A percentile compares a stretch with the other conserved stretches of the same genome.
Evolutionary conservation across 2,888 invertebrate genomes (phyloP).

Genomic region (Gonocerus acuteangulatus): DNA sequence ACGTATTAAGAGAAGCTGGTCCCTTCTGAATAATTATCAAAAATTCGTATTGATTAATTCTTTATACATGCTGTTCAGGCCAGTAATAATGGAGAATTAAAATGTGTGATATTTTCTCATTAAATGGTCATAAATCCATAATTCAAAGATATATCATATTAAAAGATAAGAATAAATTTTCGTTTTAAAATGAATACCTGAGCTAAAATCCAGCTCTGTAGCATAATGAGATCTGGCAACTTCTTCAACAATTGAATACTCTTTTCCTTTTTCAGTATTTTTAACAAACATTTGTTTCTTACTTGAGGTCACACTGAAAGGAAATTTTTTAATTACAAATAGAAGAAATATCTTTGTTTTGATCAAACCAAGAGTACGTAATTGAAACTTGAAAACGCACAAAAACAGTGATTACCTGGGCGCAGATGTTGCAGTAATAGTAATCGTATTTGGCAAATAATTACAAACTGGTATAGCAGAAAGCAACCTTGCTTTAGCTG

Average conservation of each 20-base stretch:
- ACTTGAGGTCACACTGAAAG: conserved; percentile 40
- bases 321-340: not conserved
- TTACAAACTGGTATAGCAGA: not conserved
- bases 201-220: not conserved
- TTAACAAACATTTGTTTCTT: conserved; percentile 41
- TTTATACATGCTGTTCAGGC: no score
- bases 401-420: conserved; percentile 1
- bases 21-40: no score
- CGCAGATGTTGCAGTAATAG: conserved; percentile 12
- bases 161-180: no score
- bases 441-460: not conserved
- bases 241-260: conserved; percentile 51
- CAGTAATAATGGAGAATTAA: no score
- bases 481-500: not conserved
- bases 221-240: conserved; percentile 50
- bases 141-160: no score
- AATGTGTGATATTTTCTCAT: no score
- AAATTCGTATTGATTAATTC: no score
- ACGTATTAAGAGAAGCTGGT: no score
- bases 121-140: no score
- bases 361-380: not conserved
- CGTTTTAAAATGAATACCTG: not conserved
- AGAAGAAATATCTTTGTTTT: not conserved
- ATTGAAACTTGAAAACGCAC: not conserved
- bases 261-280: conserved; percentile 41